Evolutionary conservation across 2,113 vertebrate genomes (phyloP).

Genomic region (Hydropotes inermis): DNA sequence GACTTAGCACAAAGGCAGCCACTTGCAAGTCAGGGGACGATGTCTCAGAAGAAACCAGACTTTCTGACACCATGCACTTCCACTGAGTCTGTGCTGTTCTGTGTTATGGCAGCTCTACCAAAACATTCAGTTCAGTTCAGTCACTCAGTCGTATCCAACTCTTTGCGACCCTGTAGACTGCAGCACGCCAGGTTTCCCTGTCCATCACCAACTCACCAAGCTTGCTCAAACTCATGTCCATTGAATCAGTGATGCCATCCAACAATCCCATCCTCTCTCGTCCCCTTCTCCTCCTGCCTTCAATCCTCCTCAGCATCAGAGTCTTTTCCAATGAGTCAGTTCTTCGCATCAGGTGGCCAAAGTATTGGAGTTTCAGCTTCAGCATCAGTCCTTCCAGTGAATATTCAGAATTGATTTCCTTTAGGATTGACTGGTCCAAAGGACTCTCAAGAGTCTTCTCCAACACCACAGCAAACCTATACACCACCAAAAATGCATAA

Average conservation of each 20-base stretch:
- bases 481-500: too few species aligned
- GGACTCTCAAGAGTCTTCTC: background rate
- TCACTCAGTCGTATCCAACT: background rate
- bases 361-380: background rate
- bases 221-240: background rate
- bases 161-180: background rate
- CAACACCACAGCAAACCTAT: background rate
- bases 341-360: background rate
- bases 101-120: rapidly evolving
- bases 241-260: background rate
- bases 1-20: background rate
- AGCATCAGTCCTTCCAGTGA: background rate
- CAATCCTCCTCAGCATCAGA: background rate
- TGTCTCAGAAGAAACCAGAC: background rate
- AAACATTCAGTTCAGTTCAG: background rate
- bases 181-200: background rate
- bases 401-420: background rate
- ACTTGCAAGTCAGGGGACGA: too few species aligned
- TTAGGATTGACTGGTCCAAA: background rate
- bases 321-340: background rate
- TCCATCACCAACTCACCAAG: background rate
- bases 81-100: background rate
- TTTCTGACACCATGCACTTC: background rate
- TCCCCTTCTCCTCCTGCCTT: background rate
- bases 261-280: background rate